Base-by-base conservation (phyloP, 2,113 vertebrate species). In the Pseudopipra pipra region DNA sequence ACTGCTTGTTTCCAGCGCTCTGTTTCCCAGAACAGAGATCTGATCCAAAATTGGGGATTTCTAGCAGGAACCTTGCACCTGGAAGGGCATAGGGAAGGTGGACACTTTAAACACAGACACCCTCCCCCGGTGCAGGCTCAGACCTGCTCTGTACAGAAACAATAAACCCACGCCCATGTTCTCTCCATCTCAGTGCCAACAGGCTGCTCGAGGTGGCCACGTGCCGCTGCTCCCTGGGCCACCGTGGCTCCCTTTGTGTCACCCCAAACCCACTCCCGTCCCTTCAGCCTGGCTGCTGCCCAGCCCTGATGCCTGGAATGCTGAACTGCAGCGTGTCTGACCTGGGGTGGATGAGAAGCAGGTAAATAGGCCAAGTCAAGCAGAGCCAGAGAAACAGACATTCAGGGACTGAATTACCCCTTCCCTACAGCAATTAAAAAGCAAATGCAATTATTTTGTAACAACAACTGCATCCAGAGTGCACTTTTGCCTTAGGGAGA, bases 401-500 rank as follows among this genome's bases (percentile, higher is more conserved):
- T 21, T n/a, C 58, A 61, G 56, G 63, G 82, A 66, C 62, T 1
- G 11, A 73, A 83, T 52, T 59, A 51, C 43, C 55, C 30, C 30
- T 95, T 62, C 87, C 37, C 46, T 54, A 52, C 78, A 58, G 25
- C 95, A 88, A 95, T 95, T 92, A 94, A 66, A 79, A 65, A 63
- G 85, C 46, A 93, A 95, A 95, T 31, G 54, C 84, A 96, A 94
- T 96, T 95, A 92, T 87, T 94, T 70, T 43, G 19, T 89, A 71
- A 30, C 46, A 66, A 51, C 73, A 93, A 77, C 74, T 66, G 79
- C 71, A 63, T 67, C 54, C 8, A 46, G 82, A 96, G 90, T 80
- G 88, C 88, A 77, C 65, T 95, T 83, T 49, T 63, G 94, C 92
- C 96, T 89, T 44, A 85, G 89, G 95, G 93, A 93, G 49, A 25